A percentile compares a stretch with the other conserved stretches of the same genome.
Evolutionary conservation across 1,140 invertebrate species (phyloP).

Genomic region (Trigoniulus corallinus): DNA sequence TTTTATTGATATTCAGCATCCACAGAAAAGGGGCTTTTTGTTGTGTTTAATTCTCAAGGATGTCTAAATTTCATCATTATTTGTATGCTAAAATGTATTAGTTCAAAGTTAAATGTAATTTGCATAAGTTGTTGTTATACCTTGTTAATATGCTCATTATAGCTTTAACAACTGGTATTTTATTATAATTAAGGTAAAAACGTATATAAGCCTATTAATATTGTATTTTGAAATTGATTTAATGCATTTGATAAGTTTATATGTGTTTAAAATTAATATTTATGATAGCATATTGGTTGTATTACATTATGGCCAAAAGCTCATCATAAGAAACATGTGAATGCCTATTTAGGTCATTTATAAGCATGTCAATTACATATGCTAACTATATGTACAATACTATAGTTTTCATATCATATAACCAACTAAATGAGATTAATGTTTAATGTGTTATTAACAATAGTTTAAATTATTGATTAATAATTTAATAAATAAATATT

Average conservation of each 20-base stretch:
- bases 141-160: not conserved
- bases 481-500: not conserved
- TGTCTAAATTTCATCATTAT: not conserved
- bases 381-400: not conserved
- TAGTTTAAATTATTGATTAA: not conserved
- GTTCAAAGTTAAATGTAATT: not conserved
- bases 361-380: not conserved
- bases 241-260: not conserved
- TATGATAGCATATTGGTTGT: not conserved
- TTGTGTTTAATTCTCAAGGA: not conserved
- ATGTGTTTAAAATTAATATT: not conserved
- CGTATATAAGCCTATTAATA: not conserved
- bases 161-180: not conserved
- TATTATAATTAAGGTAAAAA: not conserved
- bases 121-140: not conserved
- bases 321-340: not conserved
- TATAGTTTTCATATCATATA: not conserved
- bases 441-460: not conserved
- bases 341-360: not conserved
- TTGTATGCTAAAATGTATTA: not conserved
- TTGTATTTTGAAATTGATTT: not conserved
- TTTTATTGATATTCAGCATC: too few relatives aligned
- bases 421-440: not conserved
- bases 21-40: too few relatives aligned
- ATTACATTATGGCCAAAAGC: not conserved